phyloP scores from a whole-genome alignment of 2,113 vertebrate genomes.

The Synodontis membranacea region DNA sequence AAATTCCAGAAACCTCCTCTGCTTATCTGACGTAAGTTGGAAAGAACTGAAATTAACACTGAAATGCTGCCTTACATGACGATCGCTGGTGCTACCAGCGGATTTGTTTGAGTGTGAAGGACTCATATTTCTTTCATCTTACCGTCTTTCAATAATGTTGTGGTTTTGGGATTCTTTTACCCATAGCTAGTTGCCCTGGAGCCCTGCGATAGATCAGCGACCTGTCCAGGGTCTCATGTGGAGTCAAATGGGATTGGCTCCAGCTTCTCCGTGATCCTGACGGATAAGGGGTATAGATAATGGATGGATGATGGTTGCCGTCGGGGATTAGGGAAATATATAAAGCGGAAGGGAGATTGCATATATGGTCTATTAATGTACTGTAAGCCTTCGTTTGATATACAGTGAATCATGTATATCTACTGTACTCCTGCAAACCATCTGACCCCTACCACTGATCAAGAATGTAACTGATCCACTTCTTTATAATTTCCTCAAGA shows the following conservation, averaged over 20 bases:
- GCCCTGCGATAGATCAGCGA: too few relatives aligned
- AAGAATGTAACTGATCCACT: background rate
- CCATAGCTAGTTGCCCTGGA: background rate
- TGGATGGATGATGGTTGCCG: too few relatives aligned
- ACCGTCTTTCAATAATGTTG: background rate
- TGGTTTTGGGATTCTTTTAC: background rate
- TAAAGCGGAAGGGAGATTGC: background rate
- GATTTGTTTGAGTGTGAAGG: background rate
- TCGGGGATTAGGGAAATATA: background rate
- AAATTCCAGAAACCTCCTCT: background rate
- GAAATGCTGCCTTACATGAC: background rate
- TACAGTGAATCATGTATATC: background rate
- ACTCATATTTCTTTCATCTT: background rate
- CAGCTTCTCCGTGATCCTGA: too few relatives aligned
- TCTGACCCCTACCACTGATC: background rate
- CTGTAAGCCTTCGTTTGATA: background rate
- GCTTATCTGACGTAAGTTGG: background rate
- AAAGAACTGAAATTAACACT: background rate
- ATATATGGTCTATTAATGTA: background rate
- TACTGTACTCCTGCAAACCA: background rate
- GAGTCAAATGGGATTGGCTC: too few relatives aligned
- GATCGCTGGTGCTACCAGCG: background rate
- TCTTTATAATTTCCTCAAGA: background rate
- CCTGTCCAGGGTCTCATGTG: too few relatives aligned
- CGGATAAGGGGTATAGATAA: too few relatives aligned